phyloP scores from a whole-genome alignment of 2,888 invertebrate species.

The Lobophora halterata region DNA sequence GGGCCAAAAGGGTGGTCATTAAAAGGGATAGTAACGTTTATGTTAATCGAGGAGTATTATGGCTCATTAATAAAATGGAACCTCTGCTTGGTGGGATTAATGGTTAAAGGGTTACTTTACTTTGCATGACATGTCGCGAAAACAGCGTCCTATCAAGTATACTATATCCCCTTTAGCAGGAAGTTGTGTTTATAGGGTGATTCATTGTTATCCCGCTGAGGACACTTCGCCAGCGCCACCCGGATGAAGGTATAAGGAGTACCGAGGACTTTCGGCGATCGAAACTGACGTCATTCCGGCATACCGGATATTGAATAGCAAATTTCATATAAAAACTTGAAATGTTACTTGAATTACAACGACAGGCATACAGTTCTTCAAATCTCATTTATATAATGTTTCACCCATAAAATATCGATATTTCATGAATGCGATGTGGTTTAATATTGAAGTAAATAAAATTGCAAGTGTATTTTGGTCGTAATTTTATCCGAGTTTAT shows the following conservation, averaged over 20 bases:
- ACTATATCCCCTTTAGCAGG: slow-evolving; percentile 38
- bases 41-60: slow-evolving; percentile 30
- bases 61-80: slow-evolving; percentile 28
- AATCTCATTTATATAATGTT: slow-evolving; percentile 2
- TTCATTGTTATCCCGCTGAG: slow-evolving; percentile 44
- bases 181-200: slow-evolving; percentile 48
- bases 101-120: slow-evolving; percentile 24
- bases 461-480: slow-evolving; percentile 11
- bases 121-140: slow-evolving; percentile 21
- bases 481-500: slow-evolving; percentile 11
- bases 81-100: slow-evolving; percentile 19
- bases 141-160: slow-evolving; percentile 24
- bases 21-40: slow-evolving; percentile 36
- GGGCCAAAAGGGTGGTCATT: slow-evolving; percentile 37
- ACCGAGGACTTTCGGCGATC: slow-evolving; percentile 37
- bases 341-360: slow-evolving; percentile 44
- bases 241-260: slow-evolving; percentile 51
- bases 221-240: slow-evolving; percentile 27
- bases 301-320: slow-evolving; percentile 38
- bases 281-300: slow-evolving; percentile 41
- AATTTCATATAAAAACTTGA: slow-evolving; percentile 21
- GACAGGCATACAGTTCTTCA: slow-evolving; percentile 42
- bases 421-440: slow-evolving; percentile 9
- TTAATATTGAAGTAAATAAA: slow-evolving; percentile 7
- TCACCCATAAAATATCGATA: slow-evolving; percentile 4